Percentiles rank a stretch among this genome's conserved stretches.
Evolutionary conservation across 1,140 invertebrate genomes (phyloP).

Genomic region (Papilio machaon): DNA sequence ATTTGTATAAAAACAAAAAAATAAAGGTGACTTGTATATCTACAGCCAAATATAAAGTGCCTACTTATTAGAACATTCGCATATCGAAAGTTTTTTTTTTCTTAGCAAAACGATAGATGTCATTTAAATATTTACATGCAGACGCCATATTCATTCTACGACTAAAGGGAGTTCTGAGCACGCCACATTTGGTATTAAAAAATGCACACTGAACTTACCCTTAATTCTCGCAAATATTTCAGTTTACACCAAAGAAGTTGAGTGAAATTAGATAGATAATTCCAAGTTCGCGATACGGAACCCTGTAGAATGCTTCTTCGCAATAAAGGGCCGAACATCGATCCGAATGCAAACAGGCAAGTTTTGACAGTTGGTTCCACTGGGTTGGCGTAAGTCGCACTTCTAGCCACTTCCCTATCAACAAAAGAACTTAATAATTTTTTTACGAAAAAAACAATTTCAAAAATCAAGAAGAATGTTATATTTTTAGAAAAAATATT

Average conservation of each 20-base stretch:
- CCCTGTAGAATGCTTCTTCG: constrained; percentile 83
- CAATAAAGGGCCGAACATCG: constrained; percentile 84
- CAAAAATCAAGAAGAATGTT: constrained; percentile 27
- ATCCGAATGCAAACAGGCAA: constrained; percentile 81
- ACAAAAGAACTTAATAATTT: constrained; percentile 45
- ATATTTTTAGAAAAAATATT: constrained; percentile 4
- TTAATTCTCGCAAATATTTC: constrained; percentile 80
- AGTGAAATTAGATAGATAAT: constrained; percentile 83
- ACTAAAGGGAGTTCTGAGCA: constrained; percentile 68
- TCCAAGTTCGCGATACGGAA: constrained; percentile 84
- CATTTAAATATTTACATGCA: constrained; percentile 77
- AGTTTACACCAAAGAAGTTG: constrained; percentile 83
- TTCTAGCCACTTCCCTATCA: constrained; percentile 50
- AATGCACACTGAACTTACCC: constrained; percentile 78
- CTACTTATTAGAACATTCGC: constrained; percentile 14
- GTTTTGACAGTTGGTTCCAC: constrained; percentile 64
- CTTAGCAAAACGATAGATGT: constrained; percentile 58
- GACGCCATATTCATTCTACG: constrained; percentile 80
- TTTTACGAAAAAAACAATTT: constrained; percentile 5
- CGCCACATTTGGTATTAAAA: constrained; percentile 51
- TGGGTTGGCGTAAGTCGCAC: constrained; percentile 62
- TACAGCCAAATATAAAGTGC: constrained; percentile 29
- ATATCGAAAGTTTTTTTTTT: constrained; percentile 32
- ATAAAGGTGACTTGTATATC: not conserved
- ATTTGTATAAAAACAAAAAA: constrained; percentile 24